Percentiles rank a stretch among this genome's conserved stretches.
phyloP scores from a whole-genome alignment of 2,113 vertebrate genomes.

The Notothenia coriiceps region DNA sequence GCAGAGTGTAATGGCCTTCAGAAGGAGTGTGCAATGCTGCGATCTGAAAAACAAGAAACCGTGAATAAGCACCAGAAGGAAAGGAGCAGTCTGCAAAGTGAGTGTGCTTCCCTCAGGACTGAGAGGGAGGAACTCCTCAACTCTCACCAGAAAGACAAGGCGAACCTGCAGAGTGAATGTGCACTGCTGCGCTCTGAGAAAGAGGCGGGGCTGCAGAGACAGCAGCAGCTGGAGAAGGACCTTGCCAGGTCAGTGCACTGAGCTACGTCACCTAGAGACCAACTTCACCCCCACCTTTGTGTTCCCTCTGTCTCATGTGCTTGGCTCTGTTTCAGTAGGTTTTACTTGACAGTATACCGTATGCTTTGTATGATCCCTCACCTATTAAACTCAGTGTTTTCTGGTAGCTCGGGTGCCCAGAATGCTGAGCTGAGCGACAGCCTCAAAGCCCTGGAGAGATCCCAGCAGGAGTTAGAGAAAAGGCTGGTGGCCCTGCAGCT shows the following conservation, averaged over 20 bases:
- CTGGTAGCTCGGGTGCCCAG: constrained; percentile 90
- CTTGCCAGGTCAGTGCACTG: constrained; percentile 88
- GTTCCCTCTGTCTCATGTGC: constrained; percentile 20
- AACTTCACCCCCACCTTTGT: background rate
- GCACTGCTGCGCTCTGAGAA: constrained; percentile 88
- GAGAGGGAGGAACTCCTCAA: constrained; percentile 78
- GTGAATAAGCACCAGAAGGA: constrained; percentile 80
- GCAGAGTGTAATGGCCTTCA: constrained; percentile 84
- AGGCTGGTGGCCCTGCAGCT: constrained; percentile 89
- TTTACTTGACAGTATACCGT: background rate
- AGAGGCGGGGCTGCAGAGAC: constrained; percentile 85
- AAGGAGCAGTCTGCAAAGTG: constrained; percentile 84
- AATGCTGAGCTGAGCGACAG: constrained; percentile 89
- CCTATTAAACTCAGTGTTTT: constrained; percentile 32
- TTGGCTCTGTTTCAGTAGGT: background rate
- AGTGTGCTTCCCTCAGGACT: constrained; percentile 83
- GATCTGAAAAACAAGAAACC: constrained; percentile 79
- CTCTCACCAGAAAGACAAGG: constrained; percentile 77
- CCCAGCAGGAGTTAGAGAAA: constrained; percentile 90
- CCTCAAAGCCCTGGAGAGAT: constrained; percentile 89
- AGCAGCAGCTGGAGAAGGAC: constrained; percentile 91
- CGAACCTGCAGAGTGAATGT: constrained; percentile 87
- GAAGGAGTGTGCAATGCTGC: constrained; percentile 79
- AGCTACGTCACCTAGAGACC: constrained; percentile 5
- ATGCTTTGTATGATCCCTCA: background rate